Percentiles rank a stretch among this genome's conserved stretches.
Evolutionary conservation across 2,888 invertebrate genomes (phyloP).

Genomic region (Pteria penguin): DNA sequence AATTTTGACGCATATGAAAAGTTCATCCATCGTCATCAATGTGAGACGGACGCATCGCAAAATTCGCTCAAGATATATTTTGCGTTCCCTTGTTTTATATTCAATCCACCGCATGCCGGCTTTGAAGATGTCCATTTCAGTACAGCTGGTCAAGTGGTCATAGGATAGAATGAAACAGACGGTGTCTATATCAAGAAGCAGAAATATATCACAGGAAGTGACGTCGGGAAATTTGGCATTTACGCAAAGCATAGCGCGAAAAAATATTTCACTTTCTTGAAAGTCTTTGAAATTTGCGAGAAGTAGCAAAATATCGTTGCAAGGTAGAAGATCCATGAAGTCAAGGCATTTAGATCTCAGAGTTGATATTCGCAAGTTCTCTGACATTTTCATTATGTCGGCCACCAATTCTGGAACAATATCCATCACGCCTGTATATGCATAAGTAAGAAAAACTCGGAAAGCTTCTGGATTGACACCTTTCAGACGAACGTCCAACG

Average conservation of each 20-base stretch:
- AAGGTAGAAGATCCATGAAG: not conserved
- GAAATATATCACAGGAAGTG: not conserved
- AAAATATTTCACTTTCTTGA: not conserved
- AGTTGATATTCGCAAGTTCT: not conserved
- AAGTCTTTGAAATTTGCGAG: not conserved
- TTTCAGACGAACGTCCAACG: not conserved
- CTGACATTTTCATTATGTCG: conserved; percentile 17
- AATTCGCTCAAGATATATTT: not conserved
- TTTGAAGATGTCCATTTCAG: conserved; percentile 11
- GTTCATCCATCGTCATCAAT: conserved; percentile 8
- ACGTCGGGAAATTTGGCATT: not conserved
- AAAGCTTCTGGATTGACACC: conserved; percentile 1
- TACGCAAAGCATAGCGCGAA: not conserved
- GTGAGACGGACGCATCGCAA: conserved; percentile 20
- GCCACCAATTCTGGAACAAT: not conserved
- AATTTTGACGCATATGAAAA: not conserved
- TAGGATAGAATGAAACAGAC: conserved; percentile 3
- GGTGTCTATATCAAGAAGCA: conserved; percentile 14
- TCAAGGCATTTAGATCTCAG: not conserved
- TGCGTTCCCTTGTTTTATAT: not conserved
- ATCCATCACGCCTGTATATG: conserved; percentile 2
- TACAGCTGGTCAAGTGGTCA: not conserved
- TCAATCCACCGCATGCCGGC: conserved; percentile 13
- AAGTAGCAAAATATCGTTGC: conserved; percentile 1
- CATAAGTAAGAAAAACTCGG: not conserved